phyloP scores from a whole-genome alignment of 1,140 invertebrate genomes.

The Hypsibius dujardini region DNA sequence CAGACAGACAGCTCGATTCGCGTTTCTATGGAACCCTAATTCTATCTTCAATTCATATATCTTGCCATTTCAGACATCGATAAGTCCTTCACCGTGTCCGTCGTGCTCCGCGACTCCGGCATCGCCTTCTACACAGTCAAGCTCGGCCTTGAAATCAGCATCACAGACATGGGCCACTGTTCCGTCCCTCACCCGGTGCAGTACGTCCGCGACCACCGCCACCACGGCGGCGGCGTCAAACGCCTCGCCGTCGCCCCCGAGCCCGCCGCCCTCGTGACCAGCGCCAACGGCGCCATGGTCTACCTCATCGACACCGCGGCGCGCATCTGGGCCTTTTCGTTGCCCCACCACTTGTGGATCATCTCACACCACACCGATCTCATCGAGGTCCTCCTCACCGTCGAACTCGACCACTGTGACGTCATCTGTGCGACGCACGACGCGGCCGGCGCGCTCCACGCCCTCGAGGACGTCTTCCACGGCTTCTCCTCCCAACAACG shows the following conservation, averaged over 20 bases:
- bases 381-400: background rate
- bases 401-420: background rate
- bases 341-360: background rate
- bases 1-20: no score
- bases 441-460: background rate
- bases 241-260: background rate
- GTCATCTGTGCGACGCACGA: background rate
- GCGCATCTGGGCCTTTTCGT: background rate
- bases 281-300: background rate
- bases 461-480: background rate
- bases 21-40: no score
- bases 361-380: background rate
- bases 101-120: background rate
- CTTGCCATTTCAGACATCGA: no score
- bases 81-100: no score
- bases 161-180: background rate
- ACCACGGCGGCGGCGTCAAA: no score
- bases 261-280: constrained; percentile 2
- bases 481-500: background rate
- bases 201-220: no score
- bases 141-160: background rate
- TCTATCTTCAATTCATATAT: no score
- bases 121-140: background rate
- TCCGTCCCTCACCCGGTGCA: no score
- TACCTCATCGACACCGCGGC: background rate